A percentile compares a stretch with the other conserved stretches of the same genome.
These are phyloP conservation scores for Drosophila maculinotata DNA, from an alignment of 2,888 invertebrate species.

Conservation along the genomic window DNA sequence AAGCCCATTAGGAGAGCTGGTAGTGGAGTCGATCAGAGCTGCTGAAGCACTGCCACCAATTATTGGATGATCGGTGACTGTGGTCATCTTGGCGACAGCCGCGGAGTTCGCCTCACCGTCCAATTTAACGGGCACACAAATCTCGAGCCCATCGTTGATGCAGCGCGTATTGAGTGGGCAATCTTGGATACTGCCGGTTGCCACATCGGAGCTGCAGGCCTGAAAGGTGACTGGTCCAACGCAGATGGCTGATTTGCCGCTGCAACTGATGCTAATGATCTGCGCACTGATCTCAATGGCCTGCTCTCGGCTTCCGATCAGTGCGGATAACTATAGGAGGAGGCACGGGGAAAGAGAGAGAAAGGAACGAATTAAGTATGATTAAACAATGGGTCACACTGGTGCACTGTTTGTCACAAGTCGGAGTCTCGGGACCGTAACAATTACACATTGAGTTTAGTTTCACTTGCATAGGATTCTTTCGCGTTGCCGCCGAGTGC, in stretches of 20 bases:
- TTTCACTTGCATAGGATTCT: constrained; percentile 78
- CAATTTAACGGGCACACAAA: constrained; percentile 76
- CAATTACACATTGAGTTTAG: constrained; percentile 52
- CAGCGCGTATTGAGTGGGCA: constrained; percentile 79
- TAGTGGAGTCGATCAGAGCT: constrained; percentile 30
- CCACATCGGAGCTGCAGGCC: constrained; percentile 63
- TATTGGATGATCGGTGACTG: constrained; percentile 52
- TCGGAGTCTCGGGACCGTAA: constrained; percentile 45
- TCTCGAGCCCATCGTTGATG: constrained; percentile 77
- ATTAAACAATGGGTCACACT: constrained; percentile 18
- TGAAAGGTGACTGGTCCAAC: constrained; percentile 81
- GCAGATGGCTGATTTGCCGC: constrained; percentile 79
- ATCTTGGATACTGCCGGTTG: constrained; percentile 54
- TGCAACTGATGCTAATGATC: constrained; percentile 70
- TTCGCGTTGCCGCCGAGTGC: constrained; percentile 62
- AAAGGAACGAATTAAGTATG: constrained; percentile 21
- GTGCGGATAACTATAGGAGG: constrained; percentile 71
- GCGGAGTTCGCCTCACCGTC: constrained; percentile 35
- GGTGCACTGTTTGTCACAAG: constrained; percentile 55
- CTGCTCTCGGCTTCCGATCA: constrained; percentile 65
- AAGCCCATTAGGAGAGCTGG: constrained; percentile 13
- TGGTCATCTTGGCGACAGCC: constrained; percentile 63
- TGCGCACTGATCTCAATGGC: constrained; percentile 38
- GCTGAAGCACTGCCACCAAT: constrained; percentile 31
- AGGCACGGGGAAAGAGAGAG: constrained; percentile 13